Evolutionary conservation across 2,888 invertebrate genomes (phyloP), one percentile per base, ranked within the genome.

Genomic region (Megalurothrips usitatus): DNA sequence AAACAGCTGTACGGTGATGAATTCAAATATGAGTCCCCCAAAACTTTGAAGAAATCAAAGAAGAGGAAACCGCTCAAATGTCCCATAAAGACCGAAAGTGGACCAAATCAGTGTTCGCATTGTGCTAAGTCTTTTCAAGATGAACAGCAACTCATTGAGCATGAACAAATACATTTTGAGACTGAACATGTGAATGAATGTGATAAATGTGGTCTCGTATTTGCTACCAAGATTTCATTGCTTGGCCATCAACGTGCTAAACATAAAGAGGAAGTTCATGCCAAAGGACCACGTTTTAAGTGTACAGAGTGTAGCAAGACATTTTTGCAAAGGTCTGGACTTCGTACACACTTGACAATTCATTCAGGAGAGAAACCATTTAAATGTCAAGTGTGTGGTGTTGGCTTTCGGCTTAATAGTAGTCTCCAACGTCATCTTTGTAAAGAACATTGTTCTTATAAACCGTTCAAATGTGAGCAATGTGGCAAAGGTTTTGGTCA

Each of bases 361-460:
- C 68, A 75, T 26, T 26, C 68, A 75, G 68, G 68, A 26, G 68
- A 75, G 26, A 75, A 75, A 26, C 68, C 68, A 26, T 75, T 75
- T 12, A 75, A 23, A 26, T 75, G 68, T 75, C 26, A 75, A 23
- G 68, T 75, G 10, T 75, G 68, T 26, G 68, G 68, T 12, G 23
- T 75, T 26, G 26, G 26, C 9, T 75, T 75, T 12, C 23, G 68
- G 12, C 68, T 75, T 9, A 75, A 75, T 26, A 75, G 68, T 75
- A 75, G 68, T 26, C 12, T 75, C n/a, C 68, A 75, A 26, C 68
- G 68, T 75, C 68, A 75, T 26, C 12, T 75, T 12, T 75, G 68
- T 26, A 75, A 26, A 75, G 68, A 75, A 75, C 68, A 75, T 12
- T 75, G 12, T 23, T 23, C 23, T 23, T 75, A 75, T 75, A 75